A percentile compares a stretch with the other conserved stretches of the same genome.
Conservation (phyloP, 1,140 invertebrate genomes). For the Eupristina koningsbergeri region DNA sequence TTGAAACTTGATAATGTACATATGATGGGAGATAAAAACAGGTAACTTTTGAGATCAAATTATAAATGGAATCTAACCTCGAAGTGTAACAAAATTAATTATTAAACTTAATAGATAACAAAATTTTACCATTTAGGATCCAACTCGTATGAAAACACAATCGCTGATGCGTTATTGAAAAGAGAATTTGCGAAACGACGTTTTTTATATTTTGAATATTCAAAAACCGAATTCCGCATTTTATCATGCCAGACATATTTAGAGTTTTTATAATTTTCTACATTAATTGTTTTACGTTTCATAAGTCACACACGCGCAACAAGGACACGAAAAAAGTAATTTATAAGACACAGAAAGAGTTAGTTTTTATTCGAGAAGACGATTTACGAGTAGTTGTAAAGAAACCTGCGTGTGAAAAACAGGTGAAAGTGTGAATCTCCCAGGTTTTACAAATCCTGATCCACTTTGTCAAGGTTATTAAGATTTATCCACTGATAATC, state of each 20-base stretch:
- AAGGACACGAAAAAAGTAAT: neutral
- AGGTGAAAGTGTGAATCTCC: neutral
- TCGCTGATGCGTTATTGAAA: constrained; percentile 62
- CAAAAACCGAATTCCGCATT: constrained; percentile 58
- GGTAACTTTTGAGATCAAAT: constrained; percentile 31
- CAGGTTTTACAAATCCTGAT: neutral
- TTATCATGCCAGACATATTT: constrained; percentile 56
- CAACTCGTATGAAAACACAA: constrained; percentile 68
- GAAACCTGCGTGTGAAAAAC: neutral
- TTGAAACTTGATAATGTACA: neutral
- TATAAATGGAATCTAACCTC: neutral
- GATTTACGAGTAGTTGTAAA: neutral
- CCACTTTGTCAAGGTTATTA: neutral
- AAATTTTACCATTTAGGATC: constrained; percentile 64
- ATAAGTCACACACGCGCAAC: neutral
- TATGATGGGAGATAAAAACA: neutral
- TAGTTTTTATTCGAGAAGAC: neutral
- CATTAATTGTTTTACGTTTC: neutral
- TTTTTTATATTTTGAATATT: constrained; percentile 58
- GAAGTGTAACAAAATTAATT: neutral
- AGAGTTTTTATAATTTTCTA: neutral
- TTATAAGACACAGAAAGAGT: neutral
- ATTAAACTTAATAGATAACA: constrained; percentile 9
- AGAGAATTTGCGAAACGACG: constrained; percentile 53
- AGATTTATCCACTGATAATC: too few relatives aligned